Evolutionary conservation across 2,888 invertebrate species (phyloP), one percentile per base, ranked within the genome.

Genomic region (Sesamia inferens): DNA sequence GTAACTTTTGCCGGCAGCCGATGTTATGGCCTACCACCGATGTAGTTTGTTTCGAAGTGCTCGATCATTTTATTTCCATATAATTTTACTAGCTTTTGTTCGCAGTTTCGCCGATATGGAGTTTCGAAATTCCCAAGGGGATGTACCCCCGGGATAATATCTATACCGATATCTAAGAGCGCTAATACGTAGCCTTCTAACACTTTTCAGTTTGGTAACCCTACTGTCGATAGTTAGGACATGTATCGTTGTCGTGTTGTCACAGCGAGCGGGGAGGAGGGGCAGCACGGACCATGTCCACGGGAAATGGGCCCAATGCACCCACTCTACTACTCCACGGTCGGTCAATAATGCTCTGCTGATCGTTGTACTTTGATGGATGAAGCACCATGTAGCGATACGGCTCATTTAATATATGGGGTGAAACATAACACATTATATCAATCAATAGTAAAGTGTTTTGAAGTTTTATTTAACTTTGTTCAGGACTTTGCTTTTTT

Each of bases 231-330:
- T 68, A 68, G 68, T 69, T 74, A 61, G 62, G 62, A 62, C 72
- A 79, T 63, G 72, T 79, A 78, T 81, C 78, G 54, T 62, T 54
- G 67, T 22, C 51, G 58, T 79, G 79, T 83, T 74, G 67, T 68
- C 61, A 51, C 64, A 68, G 64, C 19, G 69, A 14, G 24, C 24
- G 64, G 11, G 67, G 10, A 19, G 58, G 11, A 48, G 31, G 51
- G 68, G 57, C 0, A 11, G 48, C 61, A 39, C 44, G 54, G 74
- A 51, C 47, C 76, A 65, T 79, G 85, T 85, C 71, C 64, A 74
- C 73, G 62, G 84, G 85, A 85, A 84, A 75, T 84, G 82, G 82
- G 72, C 69, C 69, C 67, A 68, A 71, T 83, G 83, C 83, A 83
- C 62, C 81, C 83, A 76, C 79, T 84, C 81, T 31, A 54, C 63